Evolutionary conservation across 2,113 vertebrate species (phyloP).

Genomic region (Arothron firmamentum): DNA sequence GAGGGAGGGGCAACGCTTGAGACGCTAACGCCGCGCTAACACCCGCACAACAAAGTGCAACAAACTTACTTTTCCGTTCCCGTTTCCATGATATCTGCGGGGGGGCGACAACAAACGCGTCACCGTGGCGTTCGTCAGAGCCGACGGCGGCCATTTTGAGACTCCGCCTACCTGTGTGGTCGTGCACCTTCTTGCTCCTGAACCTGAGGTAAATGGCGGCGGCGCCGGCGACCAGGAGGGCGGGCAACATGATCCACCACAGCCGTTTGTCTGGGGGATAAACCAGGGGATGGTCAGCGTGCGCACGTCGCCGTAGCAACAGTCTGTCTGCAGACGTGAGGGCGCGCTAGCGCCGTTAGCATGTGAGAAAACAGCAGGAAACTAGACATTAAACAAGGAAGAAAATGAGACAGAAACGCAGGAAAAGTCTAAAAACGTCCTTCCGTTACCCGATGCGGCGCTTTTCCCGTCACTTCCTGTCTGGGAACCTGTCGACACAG

Average conservation of each 20-base stretch:
- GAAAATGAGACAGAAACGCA: too few relatives aligned
- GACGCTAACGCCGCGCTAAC: background rate
- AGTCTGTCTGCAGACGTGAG: too few relatives aligned
- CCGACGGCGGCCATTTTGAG: background rate
- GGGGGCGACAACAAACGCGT: background rate
- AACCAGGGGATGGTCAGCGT: background rate
- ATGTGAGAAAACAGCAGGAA: too few relatives aligned
- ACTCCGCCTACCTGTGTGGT: constrained; percentile 55
- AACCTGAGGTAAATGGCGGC: constrained; percentile 46
- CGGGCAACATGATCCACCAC: constrained; percentile 61
- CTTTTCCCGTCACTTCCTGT: background rate
- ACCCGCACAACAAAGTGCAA: fast-evolving
- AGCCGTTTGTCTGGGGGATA: constrained; percentile 50
- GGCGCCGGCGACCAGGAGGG: constrained; percentile 14
- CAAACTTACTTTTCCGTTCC: constrained; percentile 75
- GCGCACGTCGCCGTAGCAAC: background rate
- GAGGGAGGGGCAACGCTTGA: background rate
- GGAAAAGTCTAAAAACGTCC: background rate
- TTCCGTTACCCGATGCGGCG: constrained; percentile 33
- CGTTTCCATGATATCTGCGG: constrained; percentile 64
- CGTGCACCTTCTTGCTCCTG: constrained; percentile 63
- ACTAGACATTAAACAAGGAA: too few relatives aligned
- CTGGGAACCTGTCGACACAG: constrained; percentile 20
- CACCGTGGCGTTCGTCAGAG: background rate
- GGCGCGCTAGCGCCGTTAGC: too few relatives aligned